These are phyloP conservation scores for Leuciscus waleckii DNA, from an alignment of 2,797 vertebrate genomes.

Conservation along the genomic window DNA sequence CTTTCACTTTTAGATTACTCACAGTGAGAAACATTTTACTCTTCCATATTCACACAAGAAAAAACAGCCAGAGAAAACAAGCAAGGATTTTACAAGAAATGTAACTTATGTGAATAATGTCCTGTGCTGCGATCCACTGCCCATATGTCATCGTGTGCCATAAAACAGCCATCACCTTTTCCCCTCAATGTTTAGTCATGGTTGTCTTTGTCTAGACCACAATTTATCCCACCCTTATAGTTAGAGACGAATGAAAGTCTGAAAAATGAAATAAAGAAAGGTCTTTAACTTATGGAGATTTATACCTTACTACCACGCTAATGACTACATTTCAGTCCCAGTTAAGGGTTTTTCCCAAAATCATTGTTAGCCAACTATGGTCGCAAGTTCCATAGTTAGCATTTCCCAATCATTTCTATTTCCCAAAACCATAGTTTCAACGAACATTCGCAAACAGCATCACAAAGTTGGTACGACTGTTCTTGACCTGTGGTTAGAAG, in stretches of 20 bases:
- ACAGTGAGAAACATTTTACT: neutral
- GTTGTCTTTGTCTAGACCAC: conserved; percentile 38
- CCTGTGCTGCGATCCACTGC: conserved; percentile 7
- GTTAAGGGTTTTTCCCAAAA: neutral
- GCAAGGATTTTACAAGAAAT: neutral
- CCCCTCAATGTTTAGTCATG: conserved; percentile 28
- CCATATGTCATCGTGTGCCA: conserved; percentile 6
- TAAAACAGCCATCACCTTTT: conserved; percentile 38
- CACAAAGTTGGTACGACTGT: neutral
- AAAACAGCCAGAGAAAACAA: conserved; percentile 7
- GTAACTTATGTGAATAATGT: conserved; percentile 29
- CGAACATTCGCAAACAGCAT: neutral
- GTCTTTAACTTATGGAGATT: neutral
- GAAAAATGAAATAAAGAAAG: conserved; percentile 23
- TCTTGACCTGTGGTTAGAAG: neutral
- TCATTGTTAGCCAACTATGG: neutral
- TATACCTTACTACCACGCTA: neutral
- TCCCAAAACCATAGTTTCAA: neutral
- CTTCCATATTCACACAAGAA: neutral
- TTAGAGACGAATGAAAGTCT: conserved; percentile 13
- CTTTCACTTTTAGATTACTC: conserved; percentile 28
- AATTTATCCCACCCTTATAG: conserved; percentile 29
- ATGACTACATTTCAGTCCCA: neutral
- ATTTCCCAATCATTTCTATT: neutral
- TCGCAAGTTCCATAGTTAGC: neutral